Evolutionary conservation across 2,888 invertebrate species (phyloP).

Genomic region (Eristalis arbustorum): DNA sequence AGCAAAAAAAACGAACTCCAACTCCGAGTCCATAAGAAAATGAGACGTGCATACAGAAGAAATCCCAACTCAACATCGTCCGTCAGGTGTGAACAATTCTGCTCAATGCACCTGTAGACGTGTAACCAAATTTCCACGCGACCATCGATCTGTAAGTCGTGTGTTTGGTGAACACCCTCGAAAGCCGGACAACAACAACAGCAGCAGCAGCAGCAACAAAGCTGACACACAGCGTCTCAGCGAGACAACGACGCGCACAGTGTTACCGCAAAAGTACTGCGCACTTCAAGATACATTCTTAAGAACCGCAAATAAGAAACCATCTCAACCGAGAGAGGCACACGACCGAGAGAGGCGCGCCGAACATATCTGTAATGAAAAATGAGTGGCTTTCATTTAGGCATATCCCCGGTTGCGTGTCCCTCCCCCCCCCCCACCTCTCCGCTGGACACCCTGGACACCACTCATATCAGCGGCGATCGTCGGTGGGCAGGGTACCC

Average conservation of each 20-base stretch:
- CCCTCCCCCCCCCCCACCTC: neutral
- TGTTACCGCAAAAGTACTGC: slow-evolving; percentile 44
- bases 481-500: neutral
- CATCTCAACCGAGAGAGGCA: slow-evolving; percentile 33
- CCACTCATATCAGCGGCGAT: neutral
- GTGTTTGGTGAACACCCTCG: slow-evolving; percentile 59
- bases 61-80: slow-evolving; percentile 8
- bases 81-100: slow-evolving; percentile 67
- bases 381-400: slow-evolving; percentile 52
- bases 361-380: slow-evolving; percentile 52
- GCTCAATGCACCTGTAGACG: slow-evolving; percentile 57
- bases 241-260: neutral
- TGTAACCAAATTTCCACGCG: slow-evolving; percentile 60
- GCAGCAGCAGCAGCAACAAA: neutral
- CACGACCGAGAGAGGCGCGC: slow-evolving; percentile 1
- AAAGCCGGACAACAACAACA: slow-evolving; percentile 30
- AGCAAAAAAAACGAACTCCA: neutral
- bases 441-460: no score
- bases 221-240: slow-evolving; percentile 18
- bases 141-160: slow-evolving; percentile 63
- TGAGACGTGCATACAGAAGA: neutral
- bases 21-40: neutral
- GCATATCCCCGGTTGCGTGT: neutral
- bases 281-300: slow-evolving; percentile 38
- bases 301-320: slow-evolving; percentile 44